Conservation (phyloP, 2,113 vertebrate genomes). For the Xenus cinereus region DNA sequence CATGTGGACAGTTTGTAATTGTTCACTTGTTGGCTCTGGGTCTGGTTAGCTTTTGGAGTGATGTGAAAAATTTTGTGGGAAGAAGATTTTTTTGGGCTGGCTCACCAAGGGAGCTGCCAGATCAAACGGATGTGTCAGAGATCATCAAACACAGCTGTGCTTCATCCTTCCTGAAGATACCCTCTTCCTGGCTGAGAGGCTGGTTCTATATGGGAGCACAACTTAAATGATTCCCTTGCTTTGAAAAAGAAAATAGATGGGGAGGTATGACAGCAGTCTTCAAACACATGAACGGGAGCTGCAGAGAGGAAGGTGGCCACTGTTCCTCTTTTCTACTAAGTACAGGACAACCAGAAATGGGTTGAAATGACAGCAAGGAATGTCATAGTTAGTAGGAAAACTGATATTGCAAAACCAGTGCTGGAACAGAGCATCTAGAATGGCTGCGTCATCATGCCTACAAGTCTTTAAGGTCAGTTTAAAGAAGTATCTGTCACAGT, state of each 20-base stretch:
- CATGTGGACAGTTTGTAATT: not conserved
- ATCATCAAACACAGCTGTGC: not conserved
- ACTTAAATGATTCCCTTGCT: not conserved
- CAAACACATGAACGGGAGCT: not conserved
- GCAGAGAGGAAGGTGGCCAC: not conserved
- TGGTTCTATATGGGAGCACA: not conserved
- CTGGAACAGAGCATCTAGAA: not conserved
- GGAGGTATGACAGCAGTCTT: not conserved
- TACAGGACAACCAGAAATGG: not conserved
- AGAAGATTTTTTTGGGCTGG: not conserved
- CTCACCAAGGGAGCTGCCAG: not conserved
- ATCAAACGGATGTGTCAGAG: rapidly evolving
- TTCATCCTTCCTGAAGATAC: not conserved
- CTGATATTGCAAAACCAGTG: not conserved
- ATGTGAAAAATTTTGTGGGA: not conserved
- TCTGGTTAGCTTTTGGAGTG: not conserved
- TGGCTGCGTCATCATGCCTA: rapidly evolving
- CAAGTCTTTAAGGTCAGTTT: not conserved
- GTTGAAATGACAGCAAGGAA: not conserved
- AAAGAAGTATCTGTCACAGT: not conserved
- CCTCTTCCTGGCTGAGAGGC: not conserved
- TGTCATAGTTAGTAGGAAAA: not conserved
- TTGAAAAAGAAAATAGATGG: not conserved
- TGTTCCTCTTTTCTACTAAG: not conserved
- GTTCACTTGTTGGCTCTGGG: not conserved